Evolutionary conservation across 2,113 vertebrate genomes (phyloP), one percentile per base, ranked within the genome.

Genomic region (Alethe diademata): DNA sequence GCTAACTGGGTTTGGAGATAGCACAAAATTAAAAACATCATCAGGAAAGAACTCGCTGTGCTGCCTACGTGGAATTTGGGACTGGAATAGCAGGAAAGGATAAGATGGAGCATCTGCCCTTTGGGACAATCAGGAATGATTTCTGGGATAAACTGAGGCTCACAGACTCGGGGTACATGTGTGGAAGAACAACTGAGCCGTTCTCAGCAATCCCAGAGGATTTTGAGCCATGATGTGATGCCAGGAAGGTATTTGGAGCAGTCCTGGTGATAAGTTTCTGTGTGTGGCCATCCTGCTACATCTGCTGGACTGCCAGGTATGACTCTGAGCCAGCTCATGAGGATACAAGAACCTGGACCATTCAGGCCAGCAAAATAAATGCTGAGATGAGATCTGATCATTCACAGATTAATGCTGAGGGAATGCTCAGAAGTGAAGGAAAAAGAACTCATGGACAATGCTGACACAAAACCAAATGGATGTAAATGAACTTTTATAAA

Each of bases 81-180:
- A n/a, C 40, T 61, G 48, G 54, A 76, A 9, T 1, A 45, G 53
- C 4, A 76, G 36, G 4, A 80, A 31, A 73, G 31, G 29, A 4
- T 42, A 33, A 74, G 57, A 22, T 50, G 45, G 65, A 78, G 26
- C 18, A 4, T 18, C 9, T 43, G 38, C 25, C 61, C n/a, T 11
- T 48, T 26, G 75, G 79, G 79, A 53, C 38, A 24, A 45, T 15
- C 28, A 33, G 38, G 40, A 57, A 20, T 4, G 12, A 23, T n/a
- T 78, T 40, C 65, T 78, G 57, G 45, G 31, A 35, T 45, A 16
- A 95, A 12, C 19, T 35, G 67, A 26, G 28, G 19, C 43, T 85
- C 7, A 0, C 11, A 10, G 45, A 16, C 33, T 42, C 20, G 20
- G 65, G 53, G 3, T 10, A 8, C 0, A 0, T 1, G 11, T 36